These are phyloP conservation scores for Lutjanus erythropterus DNA, from an alignment of 2,113 vertebrate species.

Conservation along the genomic window DNA sequence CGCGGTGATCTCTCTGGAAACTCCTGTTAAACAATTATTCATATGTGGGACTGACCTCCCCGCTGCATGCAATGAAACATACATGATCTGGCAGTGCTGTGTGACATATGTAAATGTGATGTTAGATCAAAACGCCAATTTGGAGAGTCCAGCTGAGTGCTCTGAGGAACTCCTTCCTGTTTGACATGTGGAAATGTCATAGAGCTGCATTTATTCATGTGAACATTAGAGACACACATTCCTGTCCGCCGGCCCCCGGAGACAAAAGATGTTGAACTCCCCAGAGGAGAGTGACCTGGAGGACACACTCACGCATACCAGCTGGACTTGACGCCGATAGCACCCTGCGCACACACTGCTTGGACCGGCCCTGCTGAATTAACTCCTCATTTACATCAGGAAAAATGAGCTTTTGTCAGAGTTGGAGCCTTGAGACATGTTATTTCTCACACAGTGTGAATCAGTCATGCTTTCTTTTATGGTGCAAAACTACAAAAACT, in stretches of 20 bases:
- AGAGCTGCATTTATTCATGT: slow-evolving; percentile 79
- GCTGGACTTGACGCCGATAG: slow-evolving; percentile 75
- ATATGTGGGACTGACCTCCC: neutral
- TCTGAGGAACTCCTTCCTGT: slow-evolving; percentile 40
- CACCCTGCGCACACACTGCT: slow-evolving; percentile 20
- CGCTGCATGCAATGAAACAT: slow-evolving; percentile 32
- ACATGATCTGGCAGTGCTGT: slow-evolving; percentile 30
- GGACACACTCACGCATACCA: slow-evolving; percentile 77
- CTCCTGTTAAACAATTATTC: slow-evolving; percentile 36
- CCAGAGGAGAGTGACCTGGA: slow-evolving; percentile 79
- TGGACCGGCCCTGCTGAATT: slow-evolving; percentile 12
- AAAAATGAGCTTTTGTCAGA: slow-evolving; percentile 17
- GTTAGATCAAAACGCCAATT: slow-evolving; percentile 74
- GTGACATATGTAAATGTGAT: slow-evolving; percentile 72
- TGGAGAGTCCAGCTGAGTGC: slow-evolving; percentile 72
- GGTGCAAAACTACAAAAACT: no score
- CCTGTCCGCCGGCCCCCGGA: slow-evolving; percentile 54
- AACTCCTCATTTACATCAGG: slow-evolving; percentile 36
- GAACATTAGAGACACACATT: slow-evolving; percentile 58
- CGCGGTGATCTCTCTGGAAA: neutral
- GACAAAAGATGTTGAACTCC: slow-evolving; percentile 77
- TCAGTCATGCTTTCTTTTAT: no score
- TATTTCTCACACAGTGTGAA: slow-evolving; percentile 1
- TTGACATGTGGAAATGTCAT: slow-evolving; percentile 69
- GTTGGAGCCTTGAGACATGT: slow-evolving; percentile 3